phyloP scores from a whole-genome alignment of 2,797 vertebrate genomes.

The Naso thynnoides region DNA sequence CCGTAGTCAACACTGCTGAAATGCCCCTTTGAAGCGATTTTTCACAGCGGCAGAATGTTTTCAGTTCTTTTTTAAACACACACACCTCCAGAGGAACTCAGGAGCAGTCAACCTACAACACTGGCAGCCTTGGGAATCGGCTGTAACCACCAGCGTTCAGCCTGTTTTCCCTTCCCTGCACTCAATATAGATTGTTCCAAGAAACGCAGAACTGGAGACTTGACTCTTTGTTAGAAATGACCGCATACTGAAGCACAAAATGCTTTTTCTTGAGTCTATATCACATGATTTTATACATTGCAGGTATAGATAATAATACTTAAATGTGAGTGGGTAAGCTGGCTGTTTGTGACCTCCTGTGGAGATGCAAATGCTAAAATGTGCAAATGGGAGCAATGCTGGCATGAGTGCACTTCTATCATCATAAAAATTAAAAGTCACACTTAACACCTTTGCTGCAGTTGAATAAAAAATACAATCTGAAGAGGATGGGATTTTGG shows the following conservation, averaged over 20 bases:
- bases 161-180: slow-evolving; percentile 20
- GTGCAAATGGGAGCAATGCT: slow-evolving; percentile 54
- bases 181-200: slow-evolving; percentile 54
- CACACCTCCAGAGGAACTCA: slow-evolving; percentile 70
- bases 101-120: slow-evolving; percentile 73
- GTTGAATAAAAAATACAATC: slow-evolving; percentile 25
- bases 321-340: slow-evolving; percentile 17
- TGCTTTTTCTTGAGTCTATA: slow-evolving; percentile 12
- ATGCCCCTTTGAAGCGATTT: slow-evolving; percentile 71
- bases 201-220: slow-evolving; percentile 42
- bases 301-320: slow-evolving; percentile 27
- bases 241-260: slow-evolving; percentile 9
- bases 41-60: slow-evolving; percentile 70
- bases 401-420: slow-evolving; percentile 39
- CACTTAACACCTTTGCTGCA: slow-evolving; percentile 20
- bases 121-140: slow-evolving; percentile 65
- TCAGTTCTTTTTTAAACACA: slow-evolving; percentile 60
- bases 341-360: slow-evolving; percentile 28
- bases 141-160: slow-evolving; percentile 58
- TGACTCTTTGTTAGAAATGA: slow-evolving; percentile 41
- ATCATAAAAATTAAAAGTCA: slow-evolving; percentile 45
- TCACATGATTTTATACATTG: slow-evolving; percentile 3
- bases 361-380: slow-evolving; percentile 24
- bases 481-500: not conserved
- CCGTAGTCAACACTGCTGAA: slow-evolving; percentile 67